Percentiles rank a stretch among this genome's conserved stretches.
phyloP scores from a whole-genome alignment of 1,140 invertebrate genomes.

The Habropoda laboriosa region DNA sequence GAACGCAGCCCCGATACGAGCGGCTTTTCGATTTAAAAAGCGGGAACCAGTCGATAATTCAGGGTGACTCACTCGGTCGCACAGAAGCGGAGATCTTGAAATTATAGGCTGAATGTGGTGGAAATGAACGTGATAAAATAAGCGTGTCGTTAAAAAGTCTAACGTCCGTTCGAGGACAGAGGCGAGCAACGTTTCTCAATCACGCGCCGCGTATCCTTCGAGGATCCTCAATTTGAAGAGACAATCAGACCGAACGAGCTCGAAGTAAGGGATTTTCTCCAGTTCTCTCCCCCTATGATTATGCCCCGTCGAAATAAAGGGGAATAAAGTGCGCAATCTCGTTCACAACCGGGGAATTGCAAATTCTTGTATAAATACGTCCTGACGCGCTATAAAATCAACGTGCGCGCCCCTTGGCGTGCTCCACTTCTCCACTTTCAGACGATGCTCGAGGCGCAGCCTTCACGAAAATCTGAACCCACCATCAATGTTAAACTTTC shows the following conservation, averaged over 20 bases:
- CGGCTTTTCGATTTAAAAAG: conserved; percentile 23
- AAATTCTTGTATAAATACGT: conserved; percentile 50
- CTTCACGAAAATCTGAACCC: conserved; percentile 6
- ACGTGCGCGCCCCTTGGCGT: conserved; percentile 4
- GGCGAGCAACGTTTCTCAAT: background rate
- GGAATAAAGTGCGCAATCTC: conserved; percentile 17
- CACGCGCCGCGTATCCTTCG: background rate
- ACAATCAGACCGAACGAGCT: background rate
- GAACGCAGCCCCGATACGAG: conserved; percentile 12
- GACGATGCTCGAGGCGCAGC: background rate
- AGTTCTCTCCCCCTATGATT: background rate
- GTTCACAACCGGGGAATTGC: conserved; percentile 16
- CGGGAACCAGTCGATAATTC: conserved; percentile 19
- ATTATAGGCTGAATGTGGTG: background rate
- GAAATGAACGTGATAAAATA: too few relatives aligned
- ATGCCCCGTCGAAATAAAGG: background rate
- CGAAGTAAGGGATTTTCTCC: background rate
- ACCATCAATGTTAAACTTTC: conserved; percentile 17
- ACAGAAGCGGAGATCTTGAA: background rate
- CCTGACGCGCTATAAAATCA: conserved; percentile 24
- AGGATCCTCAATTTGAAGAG: background rate
- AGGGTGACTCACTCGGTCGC: background rate
- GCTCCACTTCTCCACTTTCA: background rate
- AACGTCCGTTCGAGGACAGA: too few relatives aligned
- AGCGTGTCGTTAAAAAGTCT: too few relatives aligned